phyloP scores from a whole-genome alignment of 2,797 vertebrate genomes.

The Adrianichthys oophorus region DNA sequence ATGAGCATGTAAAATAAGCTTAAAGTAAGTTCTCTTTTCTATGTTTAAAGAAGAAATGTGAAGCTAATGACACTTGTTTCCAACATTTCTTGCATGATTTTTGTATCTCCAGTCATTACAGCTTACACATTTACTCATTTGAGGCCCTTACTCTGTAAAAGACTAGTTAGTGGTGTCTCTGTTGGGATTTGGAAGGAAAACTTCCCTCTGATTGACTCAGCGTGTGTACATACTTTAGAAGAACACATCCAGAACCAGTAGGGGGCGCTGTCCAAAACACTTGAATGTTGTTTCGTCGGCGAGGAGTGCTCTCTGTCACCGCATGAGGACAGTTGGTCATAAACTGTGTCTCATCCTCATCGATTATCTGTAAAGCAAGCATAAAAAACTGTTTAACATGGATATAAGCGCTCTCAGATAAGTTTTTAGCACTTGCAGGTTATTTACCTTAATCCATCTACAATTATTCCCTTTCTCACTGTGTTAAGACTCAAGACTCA shows the following conservation, averaged over 20 bases:
- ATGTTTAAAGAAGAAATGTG: too few relatives aligned
- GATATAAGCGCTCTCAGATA: slow-evolving; percentile 7
- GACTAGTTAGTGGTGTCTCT: background rate
- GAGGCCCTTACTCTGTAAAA: background rate
- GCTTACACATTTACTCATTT: too few relatives aligned
- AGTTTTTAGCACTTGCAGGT: slow-evolving; percentile 1
- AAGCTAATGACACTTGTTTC: too few relatives aligned
- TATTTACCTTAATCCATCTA: slow-evolving; percentile 20
- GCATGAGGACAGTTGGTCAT: slow-evolving; percentile 97
- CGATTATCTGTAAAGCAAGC: slow-evolving; percentile 84
- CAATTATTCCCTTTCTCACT: slow-evolving; percentile 9
- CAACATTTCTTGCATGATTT: too few relatives aligned
- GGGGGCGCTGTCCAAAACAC: slow-evolving; percentile 94
- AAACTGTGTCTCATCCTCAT: slow-evolving; percentile 96
- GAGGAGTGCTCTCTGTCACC: slow-evolving; percentile 94
- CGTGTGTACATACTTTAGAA: slow-evolving; percentile 86
- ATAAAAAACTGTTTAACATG: slow-evolving; percentile 13
- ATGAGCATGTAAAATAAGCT: too few relatives aligned
- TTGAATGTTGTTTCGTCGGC: slow-evolving; percentile 91
- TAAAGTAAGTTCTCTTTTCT: too few relatives aligned
- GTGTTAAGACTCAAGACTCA: slow-evolving; percentile 12
- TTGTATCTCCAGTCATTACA: too few relatives aligned
- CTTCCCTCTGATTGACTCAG: slow-evolving; percentile 7
- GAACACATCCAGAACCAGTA: slow-evolving; percentile 87
- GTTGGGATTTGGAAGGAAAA: slow-evolving; percentile 2